A percentile compares a stretch with the other conserved stretches of the same genome.
These are phyloP conservation scores for Noctuana brunneofusca DNA, from an alignment of 2,888 invertebrate species.

Conservation along the genomic window DNA sequence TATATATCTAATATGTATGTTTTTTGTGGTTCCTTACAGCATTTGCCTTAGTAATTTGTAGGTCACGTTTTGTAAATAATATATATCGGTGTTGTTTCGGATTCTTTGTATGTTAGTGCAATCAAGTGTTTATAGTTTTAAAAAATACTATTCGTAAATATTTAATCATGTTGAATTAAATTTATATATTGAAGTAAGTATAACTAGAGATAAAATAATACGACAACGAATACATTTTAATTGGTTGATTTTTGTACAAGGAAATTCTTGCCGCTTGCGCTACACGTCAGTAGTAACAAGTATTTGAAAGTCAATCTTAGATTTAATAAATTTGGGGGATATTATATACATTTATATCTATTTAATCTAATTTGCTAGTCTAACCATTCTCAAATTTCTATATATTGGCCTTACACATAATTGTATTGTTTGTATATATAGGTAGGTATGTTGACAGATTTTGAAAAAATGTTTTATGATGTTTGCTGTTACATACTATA, in stretches of 20 bases:
- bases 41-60: constrained; percentile 65
- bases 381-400: constrained; percentile 41
- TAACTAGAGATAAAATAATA: constrained; percentile 8
- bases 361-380: constrained; percentile 49
- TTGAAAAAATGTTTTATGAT: no score
- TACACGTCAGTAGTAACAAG: constrained; percentile 2
- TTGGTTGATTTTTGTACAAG: constrained; percentile 31
- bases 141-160: not conserved
- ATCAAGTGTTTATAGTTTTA: constrained; percentile 34
- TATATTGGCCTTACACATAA: no score
- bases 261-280: constrained; percentile 44
- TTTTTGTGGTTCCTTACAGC: constrained; percentile 74
- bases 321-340: constrained; percentile 2
- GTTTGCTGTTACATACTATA: no score
- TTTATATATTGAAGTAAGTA: constrained; percentile 1
- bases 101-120: constrained; percentile 44
- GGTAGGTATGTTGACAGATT: no score
- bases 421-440: no score
- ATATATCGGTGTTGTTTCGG: constrained; percentile 33
- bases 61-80: constrained; percentile 40
- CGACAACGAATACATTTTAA: constrained; percentile 15
- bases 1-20: constrained; percentile 38
- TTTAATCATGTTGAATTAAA: constrained; percentile 9
- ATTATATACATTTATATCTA: constrained; percentile 5
- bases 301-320: constrained; percentile 3